Evolutionary conservation across 92 coral and sea anemone genomes (phyloP), one percentile per base, ranked within the genome.

Genomic region (Umimayanthus chanpuru): DNA sequence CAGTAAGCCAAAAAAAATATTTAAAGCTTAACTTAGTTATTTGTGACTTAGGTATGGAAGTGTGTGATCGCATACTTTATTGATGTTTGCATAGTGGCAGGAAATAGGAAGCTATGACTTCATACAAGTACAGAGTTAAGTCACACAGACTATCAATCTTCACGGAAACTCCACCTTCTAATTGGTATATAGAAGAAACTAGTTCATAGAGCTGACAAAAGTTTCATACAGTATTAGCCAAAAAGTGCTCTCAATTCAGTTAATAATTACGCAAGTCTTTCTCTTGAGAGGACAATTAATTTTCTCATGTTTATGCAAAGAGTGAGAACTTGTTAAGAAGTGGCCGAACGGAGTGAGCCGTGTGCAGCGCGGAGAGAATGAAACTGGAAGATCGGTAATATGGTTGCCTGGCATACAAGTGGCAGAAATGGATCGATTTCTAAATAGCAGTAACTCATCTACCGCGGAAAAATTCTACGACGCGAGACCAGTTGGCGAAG

Each of bases 401-500:
- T 83, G 77, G 36, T 83, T 43, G 21, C 11, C 21, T 41, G 87
- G 28, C 20, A 20, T 66, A 26, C 64, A 40, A 39, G 11, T 26
- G 41, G 53, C 21, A 75, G 78, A 83, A 29, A 83, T 83, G 87
- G 87, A 44, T 23, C 79, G 26, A 9, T 64, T 55, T 73, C 36
- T 39, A 79, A 58, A 40, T 16, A 72, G 40, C 39, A 88, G 74
- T 36, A 20, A 47, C 16, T 29, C 86, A 8, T 44, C 76, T 21
- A 6, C 86, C 20, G 67, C 61, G 40, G 76, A 71, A 15, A 50
- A 88, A 4, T 66, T 77, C 4, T 80, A 56, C 66, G 94, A 93
- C 77, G 15, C 76, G 4, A 88, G 96, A 1, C 70, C 91, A 11
- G 76, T 84, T 38, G 93, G 61, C 12, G 97, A 92, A n/a, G 82